Percentiles rank a stretch among this genome's conserved stretches.
Conservation (phyloP, 2,113 vertebrate genomes). For the Tyto alba region DNA sequence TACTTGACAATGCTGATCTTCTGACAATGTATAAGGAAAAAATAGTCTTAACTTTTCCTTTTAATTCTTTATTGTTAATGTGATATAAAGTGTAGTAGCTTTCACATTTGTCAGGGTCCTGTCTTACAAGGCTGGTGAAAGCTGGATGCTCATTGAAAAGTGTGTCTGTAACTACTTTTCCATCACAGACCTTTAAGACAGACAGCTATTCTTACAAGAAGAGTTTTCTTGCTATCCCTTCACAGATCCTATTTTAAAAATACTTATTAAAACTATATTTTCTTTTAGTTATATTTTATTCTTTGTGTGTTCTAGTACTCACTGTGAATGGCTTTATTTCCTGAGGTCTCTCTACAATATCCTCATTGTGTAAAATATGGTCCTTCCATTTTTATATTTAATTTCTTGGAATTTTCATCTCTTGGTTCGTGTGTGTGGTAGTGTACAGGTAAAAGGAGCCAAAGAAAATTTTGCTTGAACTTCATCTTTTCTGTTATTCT, state of each 20-base stretch:
- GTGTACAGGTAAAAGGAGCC: background rate
- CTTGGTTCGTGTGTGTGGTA: background rate
- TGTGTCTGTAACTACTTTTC: background rate
- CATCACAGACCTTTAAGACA: constrained; percentile 6
- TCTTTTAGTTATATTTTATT: background rate
- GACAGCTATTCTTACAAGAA: background rate
- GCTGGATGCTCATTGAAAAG: constrained; percentile 14
- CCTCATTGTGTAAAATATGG: background rate
- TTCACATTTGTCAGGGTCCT: background rate
- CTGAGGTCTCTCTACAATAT: background rate
- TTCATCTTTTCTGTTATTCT: background rate
- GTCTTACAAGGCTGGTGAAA: background rate
- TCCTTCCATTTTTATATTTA: background rate
- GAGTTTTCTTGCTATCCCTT: constrained; percentile 1
- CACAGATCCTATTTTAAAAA: background rate
- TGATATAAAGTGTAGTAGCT: background rate
- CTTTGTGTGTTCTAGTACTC: background rate
- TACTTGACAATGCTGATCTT: background rate
- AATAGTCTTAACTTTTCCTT: background rate
- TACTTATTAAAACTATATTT: constrained; percentile 23
- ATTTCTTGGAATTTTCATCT: background rate
- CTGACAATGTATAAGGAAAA: background rate
- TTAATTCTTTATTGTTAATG: background rate
- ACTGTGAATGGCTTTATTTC: background rate
- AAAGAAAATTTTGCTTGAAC: background rate